Percentiles rank a stretch among this genome's conserved stretches.
Evolutionary conservation across 1,140 invertebrate genomes (phyloP).

Genomic region (Rhopalosiphum padi): DNA sequence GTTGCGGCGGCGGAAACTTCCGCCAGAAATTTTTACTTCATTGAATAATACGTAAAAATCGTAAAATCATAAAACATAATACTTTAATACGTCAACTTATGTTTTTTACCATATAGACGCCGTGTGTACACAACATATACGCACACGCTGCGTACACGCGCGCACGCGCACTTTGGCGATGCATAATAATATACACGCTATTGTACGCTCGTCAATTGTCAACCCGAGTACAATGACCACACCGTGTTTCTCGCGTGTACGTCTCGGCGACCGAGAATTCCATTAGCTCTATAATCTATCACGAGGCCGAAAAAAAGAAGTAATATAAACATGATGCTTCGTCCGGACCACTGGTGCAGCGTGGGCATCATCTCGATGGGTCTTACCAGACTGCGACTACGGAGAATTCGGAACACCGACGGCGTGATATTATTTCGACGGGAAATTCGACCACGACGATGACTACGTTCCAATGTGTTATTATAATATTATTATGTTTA

Average conservation of each 20-base stretch:
- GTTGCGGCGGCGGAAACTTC: background rate
- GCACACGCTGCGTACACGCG: background rate
- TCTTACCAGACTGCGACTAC: background rate
- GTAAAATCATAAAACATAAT: background rate
- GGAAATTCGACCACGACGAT: background rate
- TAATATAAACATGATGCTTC: background rate
- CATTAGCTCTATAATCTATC: constrained; percentile 32
- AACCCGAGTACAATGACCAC: constrained; percentile 42
- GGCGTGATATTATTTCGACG: background rate
- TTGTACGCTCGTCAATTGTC: constrained; percentile 29
- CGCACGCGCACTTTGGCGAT: background rate
- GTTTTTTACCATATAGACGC: background rate
- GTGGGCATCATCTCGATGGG: background rate
- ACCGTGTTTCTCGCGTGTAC: constrained; percentile 6
- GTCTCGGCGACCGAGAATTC: background rate
- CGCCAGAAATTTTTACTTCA: background rate
- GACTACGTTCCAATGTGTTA: background rate
- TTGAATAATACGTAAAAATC: no score
- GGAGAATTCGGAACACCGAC: background rate
- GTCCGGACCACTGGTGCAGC: background rate
- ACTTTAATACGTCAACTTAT: background rate
- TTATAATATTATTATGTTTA: background rate
- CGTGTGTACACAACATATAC: background rate
- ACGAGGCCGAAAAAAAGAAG: constrained; percentile 26
- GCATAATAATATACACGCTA: background rate